Base-by-base conservation (phyloP, 2,888 invertebrate genomes). In the Capitulum mitella region DNA sequence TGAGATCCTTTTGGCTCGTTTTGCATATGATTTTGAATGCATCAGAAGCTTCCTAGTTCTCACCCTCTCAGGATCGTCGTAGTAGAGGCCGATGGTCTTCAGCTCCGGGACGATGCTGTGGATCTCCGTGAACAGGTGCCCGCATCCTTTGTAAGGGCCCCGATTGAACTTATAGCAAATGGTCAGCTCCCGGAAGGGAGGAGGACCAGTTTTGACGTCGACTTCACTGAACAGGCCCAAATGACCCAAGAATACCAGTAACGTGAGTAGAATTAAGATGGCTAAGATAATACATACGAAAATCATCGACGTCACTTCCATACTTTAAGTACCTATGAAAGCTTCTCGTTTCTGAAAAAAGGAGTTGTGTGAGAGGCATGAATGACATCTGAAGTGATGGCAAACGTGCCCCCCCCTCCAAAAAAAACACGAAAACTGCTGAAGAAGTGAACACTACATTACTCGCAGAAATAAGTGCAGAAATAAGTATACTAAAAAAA, bases 11-110 rank as follows among this genome's bases (percentile, higher is more conserved):
- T n/a, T n/a, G n/a, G n/a, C n/a, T n/a, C n/a, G n/a, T n/a, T n/a
- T n/a, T n/a, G n/a, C n/a, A n/a, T n/a, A n/a, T n/a, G n/a, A n/a
- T n/a, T n/a, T n/a, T n/a, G n/a, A n/a, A n/a, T n/a, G n/a, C n/a
- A n/a, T n/a, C n/a, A n/a, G n/a, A n/a, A 40, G 43, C 22, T 75
- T 43, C 43, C n/a, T n/a, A n/a, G n/a, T n/a, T 19, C 82, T 80
- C 82, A 86, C 87, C 84, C 84, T 83, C 77, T 84, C 83, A 0
- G 87, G 86, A 81, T 87, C 85, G 81, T 87, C 87, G 81, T 87
- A 87, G 82, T 86, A 87, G 12, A 87, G 83, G 6, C 87, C 87
- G 77, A 87, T 82, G 32, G 83, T 83, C 79, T 83, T 84, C 78
- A 84, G 82, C 58, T 84, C 81, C 1, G 87, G 87, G 5, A 84